phyloP scores from a whole-genome alignment of 1,140 invertebrate genomes.

The Zaprionus vittiger region DNA sequence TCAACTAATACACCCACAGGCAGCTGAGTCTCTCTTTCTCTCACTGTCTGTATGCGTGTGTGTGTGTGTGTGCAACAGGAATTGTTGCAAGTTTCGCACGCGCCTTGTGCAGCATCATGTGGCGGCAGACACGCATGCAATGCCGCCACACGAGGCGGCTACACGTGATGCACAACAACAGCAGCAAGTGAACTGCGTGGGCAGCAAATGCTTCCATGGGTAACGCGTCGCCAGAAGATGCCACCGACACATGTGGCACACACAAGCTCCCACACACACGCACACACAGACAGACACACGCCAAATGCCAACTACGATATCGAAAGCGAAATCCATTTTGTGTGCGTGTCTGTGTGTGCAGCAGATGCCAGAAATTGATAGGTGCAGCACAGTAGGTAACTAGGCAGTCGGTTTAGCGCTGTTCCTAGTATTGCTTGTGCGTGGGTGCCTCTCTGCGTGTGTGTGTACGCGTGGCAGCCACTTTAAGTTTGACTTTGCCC shows the following conservation, averaged over 20 bases:
- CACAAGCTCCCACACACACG: background rate
- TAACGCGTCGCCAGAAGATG: conserved; percentile 42
- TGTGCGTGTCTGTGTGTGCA: conserved; percentile 14
- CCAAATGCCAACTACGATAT: conserved; percentile 53
- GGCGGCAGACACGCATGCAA: conserved; percentile 23
- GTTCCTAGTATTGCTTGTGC: background rate
- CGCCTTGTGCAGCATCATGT: conserved; percentile 27
- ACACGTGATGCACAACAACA: conserved; percentile 68
- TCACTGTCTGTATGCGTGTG: background rate
- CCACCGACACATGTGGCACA: conserved; percentile 8
- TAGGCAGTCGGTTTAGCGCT: conserved; percentile 9
- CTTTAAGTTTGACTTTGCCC: conserved; percentile 6
- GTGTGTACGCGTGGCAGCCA: background rate
- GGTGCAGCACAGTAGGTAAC: conserved; percentile 32
- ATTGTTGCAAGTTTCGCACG: conserved; percentile 67
- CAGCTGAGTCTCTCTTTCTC: background rate
- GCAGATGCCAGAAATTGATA: conserved; percentile 29
- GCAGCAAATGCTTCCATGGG: conserved; percentile 19
- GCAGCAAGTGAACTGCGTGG: background rate
- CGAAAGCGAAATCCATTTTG: conserved; percentile 70
- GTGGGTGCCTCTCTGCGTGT: background rate
- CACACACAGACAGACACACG: background rate
- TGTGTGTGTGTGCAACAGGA: conserved; percentile 50
- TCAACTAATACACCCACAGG: conserved; percentile 8
- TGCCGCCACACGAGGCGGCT: conserved; percentile 58